Base-by-base conservation (phyloP, 2,888 invertebrate genomes). In the Dasysyrphus albostriatus region DNA sequence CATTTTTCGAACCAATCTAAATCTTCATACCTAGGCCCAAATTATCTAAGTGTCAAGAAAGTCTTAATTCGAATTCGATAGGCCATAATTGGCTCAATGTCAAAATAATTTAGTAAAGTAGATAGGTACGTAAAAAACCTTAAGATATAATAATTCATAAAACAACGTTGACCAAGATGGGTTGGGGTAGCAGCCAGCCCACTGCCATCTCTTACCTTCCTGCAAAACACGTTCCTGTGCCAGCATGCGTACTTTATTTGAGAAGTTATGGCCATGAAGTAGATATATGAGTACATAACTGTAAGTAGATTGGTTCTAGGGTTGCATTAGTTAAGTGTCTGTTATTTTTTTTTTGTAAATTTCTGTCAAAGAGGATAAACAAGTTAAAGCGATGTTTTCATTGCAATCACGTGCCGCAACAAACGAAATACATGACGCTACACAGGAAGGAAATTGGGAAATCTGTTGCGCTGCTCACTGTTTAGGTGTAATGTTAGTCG, bases 351-450 rank as follows among this genome's bases (percentile, higher is more conserved):
- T 44, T 44, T 51, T 51, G 10, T 12, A 0, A 12, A 51, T 19
- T 51, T 5, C 12, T 29, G 12, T 14, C 6, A 24, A 54, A 54
- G 29, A 14, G 24, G 29, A 54, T 54, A 19, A 10, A 19, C 49
- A 29, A 54, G 51, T 54, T 51, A 14, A 24, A 19, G 5, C 5
- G 10, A 54, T 54, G 51, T 54, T 54, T 24, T 29, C 14, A 54
- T 54, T 29, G 51, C 14, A 54, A 54, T 54, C 51, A 54, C 51
- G 51, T 54, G 51, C 24, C 12, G 29, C 51, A 54, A 14, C 51
- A 29, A 54, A 7, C 14, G 14, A 14, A 54, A 24, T 29, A 24
- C 14, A 54, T 12, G 3, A 6, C 29, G 14, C 7, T 0, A 12
- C 19, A 54, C 51, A 12, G 51, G 51, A 14, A 24, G 51, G 51